Evolutionary conservation across 2,797 vertebrate species (phyloP).

Genomic region (Pagetopsis macropterus): DNA sequence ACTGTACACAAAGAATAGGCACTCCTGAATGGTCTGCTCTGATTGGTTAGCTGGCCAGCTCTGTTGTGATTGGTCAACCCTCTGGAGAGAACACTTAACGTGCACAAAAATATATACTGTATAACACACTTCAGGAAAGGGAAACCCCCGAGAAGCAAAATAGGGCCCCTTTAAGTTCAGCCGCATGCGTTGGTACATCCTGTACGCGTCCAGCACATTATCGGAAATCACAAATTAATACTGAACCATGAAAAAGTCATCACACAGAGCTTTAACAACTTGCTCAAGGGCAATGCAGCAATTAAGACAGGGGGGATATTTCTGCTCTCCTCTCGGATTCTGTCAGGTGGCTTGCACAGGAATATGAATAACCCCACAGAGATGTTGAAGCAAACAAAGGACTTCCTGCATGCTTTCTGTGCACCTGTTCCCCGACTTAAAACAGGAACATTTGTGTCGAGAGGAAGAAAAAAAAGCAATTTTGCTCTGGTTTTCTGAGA

Average conservation of each 20-base stretch:
- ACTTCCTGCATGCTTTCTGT: conserved; percentile 50
- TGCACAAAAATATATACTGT: too few species aligned
- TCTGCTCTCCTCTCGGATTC: conserved; percentile 17
- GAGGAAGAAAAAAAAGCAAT: conserved; percentile 54
- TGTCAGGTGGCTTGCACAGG: conserved; percentile 37
- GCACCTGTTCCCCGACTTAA: conserved; percentile 56
- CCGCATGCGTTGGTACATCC: conserved; percentile 1
- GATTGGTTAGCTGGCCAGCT: too few species aligned
- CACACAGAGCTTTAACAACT: conserved; percentile 12
- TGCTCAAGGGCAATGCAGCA: conserved; percentile 48
- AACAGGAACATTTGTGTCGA: conserved; percentile 53
- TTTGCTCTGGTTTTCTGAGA: conserved; percentile 69
- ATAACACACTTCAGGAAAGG: too few species aligned
- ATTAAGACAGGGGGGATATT: conserved; percentile 12
- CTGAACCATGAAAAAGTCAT: conserved; percentile 27
- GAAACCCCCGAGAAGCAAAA: too few species aligned
- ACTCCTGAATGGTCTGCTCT: not conserved
- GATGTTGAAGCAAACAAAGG: conserved; percentile 47
- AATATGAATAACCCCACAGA: conserved; percentile 47
- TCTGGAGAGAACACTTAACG: too few species aligned
- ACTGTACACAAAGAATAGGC: not conserved
- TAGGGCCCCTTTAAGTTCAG: not conserved
- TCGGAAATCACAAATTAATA: conserved; percentile 13
- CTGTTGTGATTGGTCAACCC: too few species aligned
- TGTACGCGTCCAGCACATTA: conserved; percentile 8